Base-by-base conservation (phyloP, 2,888 invertebrate species). In the Boloria selene region DNA sequence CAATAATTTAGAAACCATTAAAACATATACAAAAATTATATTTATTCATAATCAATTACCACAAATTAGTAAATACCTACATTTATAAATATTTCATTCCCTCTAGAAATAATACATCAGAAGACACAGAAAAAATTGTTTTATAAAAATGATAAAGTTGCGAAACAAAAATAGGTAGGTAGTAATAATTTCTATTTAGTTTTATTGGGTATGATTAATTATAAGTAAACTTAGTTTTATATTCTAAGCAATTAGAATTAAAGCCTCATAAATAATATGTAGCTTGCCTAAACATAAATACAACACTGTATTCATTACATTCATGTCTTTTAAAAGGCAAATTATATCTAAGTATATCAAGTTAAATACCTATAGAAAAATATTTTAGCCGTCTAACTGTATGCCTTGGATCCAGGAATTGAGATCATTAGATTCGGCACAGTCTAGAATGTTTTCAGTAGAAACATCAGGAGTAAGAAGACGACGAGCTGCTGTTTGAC, bases 341-440 rank as follows among this genome's bases (percentile, higher is more conserved):
- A 72, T 68, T 59, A 38, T 38, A 71, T 75, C 75, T 73, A n/a
- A n/a, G n/a, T n/a, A 70, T 74, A 69, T 70, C 74, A 73, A 75
- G 74, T 73, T 75, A 72, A 68, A 64, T 54, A 44, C 52, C 44
- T 65, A 66, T 61, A 65, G 71, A 71, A 68, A 59, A 58, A 61
- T 38, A 60, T 65, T 61, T 81, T 86, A 89, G 64, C 88, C 88
- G 72, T 96, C 95, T 74, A 97, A 91, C 68, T 95, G 95, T 81
- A 97, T 96, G 73, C 97, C 97, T 91, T 97, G 96, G 82, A 97
- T 96, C 97, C 97, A 97, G 42, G 96, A 95, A 80, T 96, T 96
- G 67, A 97, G 93, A 83, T 97, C 97, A 75, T 94, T 95, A n/a
- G 95, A 95, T 64, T 95, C 95, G 53, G 95, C 94, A 74, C 96